Evolutionary conservation across 1,140 invertebrate genomes (phyloP).

Genomic region (Micrasema minimum): DNA sequence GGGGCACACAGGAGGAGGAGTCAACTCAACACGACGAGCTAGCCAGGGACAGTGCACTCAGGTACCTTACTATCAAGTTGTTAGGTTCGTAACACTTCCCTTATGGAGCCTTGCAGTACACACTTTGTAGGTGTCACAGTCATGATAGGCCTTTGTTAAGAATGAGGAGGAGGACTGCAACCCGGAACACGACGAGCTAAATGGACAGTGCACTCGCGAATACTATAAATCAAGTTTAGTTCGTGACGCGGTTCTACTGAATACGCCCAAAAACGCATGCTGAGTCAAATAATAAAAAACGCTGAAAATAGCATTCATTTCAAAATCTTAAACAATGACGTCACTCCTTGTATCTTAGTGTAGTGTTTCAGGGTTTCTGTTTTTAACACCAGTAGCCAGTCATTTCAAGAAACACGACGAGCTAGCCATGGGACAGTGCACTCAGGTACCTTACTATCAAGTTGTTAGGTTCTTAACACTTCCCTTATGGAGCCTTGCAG

Average conservation of each 20-base stretch:
- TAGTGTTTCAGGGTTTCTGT: too few relatives aligned
- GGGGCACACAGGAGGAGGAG: conserved; percentile 23
- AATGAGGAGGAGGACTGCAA: conserved; percentile 26
- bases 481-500: conserved; percentile 78
- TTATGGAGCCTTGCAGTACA: conserved; percentile 77
- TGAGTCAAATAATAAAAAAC: conserved; percentile 42
- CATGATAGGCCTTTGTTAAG: conserved; percentile 48
- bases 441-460: background rate
- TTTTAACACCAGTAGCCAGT: too few relatives aligned
- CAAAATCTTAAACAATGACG: too few relatives aligned
- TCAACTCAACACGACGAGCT: background rate
- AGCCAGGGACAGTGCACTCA: conserved; percentile 14
- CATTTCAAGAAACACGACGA: background rate
- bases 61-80: background rate
- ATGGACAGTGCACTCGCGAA: conserved; percentile 7
- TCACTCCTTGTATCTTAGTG: too few relatives aligned
- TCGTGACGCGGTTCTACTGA: conserved; percentile 79
- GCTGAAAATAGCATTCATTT: too few relatives aligned
- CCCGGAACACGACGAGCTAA: background rate
- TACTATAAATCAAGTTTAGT: conserved; percentile 60
- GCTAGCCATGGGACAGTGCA: conserved; percentile 14
- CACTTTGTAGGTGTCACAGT: conserved; percentile 75
- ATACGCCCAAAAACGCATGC: conserved; percentile 71
- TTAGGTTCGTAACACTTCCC: conserved; percentile 77
- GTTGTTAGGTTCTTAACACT: conserved; percentile 75